Conservation (phyloP, 2,797 vertebrate species). For the Hyperoplus lanceolatus region DNA sequence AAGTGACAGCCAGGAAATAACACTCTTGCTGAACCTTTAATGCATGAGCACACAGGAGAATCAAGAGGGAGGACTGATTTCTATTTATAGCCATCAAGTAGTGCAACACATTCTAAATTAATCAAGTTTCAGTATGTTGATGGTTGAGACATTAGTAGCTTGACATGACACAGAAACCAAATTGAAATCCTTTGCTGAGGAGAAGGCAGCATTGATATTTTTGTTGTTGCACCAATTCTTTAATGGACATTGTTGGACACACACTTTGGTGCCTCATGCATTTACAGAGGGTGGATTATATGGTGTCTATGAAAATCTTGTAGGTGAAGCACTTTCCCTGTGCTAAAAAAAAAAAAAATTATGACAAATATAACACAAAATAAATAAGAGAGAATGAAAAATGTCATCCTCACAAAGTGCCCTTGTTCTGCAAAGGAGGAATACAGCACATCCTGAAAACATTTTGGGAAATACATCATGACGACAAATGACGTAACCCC, state of each 20-base stretch:
- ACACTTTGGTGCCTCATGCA: not conserved
- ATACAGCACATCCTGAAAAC: slow-evolving; percentile 25
- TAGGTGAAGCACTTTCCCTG: not conserved
- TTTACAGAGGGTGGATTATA: not conserved
- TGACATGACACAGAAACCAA: not conserved
- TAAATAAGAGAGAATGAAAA: not conserved
- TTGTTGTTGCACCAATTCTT: not conserved
- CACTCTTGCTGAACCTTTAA: not conserved
- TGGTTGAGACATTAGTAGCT: not conserved
- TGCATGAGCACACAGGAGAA: not conserved
- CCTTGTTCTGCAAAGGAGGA: not conserved
- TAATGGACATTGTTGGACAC: too few species aligned
- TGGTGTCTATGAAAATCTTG: not conserved
- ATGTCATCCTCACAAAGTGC: not conserved
- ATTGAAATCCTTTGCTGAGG: not conserved
- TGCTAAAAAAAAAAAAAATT: too few species aligned
- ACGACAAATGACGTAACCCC: slow-evolving; percentile 49
- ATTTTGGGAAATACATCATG: slow-evolving; percentile 34
- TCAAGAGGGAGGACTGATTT: not conserved
- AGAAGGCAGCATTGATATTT: not conserved
- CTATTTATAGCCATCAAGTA: too few species aligned
- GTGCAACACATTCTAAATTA: slow-evolving; percentile 7
- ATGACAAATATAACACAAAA: not conserved
- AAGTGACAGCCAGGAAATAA: not conserved
- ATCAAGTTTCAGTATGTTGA: slow-evolving; percentile 11